Conservation (phyloP, 2,113 vertebrate species). For the Platysternon megacephalum region DNA sequence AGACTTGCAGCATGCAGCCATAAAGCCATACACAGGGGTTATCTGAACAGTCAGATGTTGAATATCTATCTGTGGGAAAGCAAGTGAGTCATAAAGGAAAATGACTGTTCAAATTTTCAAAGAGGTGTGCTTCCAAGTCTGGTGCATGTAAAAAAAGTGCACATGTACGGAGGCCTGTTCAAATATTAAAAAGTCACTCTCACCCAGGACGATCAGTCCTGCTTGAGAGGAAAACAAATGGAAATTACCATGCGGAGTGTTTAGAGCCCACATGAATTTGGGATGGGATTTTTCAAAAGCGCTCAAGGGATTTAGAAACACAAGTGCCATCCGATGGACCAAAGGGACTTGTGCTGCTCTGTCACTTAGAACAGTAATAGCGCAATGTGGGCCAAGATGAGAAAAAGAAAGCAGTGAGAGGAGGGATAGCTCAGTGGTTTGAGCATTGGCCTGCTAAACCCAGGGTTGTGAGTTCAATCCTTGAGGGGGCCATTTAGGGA, state of each 20-base stretch:
- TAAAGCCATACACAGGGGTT: not conserved
- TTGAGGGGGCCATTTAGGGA: too few relatives aligned
- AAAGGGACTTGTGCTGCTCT: not conserved
- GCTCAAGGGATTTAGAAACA: not conserved
- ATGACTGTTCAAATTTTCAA: not conserved
- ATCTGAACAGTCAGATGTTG: not conserved
- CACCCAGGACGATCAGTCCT: not conserved
- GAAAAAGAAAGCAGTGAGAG: not conserved
- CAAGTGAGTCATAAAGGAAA: slow-evolving; percentile 8
- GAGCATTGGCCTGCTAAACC: too few relatives aligned
- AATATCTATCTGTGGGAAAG: not conserved
- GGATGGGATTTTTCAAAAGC: not conserved
- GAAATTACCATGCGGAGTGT: not conserved
- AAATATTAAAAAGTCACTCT: not conserved
- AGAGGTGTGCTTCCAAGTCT: not conserved
- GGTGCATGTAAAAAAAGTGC: rapidly evolving
- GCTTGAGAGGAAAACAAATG: not conserved
- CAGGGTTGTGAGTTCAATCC: too few relatives aligned
- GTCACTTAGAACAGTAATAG: not conserved
- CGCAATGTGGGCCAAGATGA: not conserved
- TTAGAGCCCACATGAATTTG: not conserved
- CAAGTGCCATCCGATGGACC: not conserved
- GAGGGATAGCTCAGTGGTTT: too few relatives aligned
- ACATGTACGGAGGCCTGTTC: rapidly evolving
- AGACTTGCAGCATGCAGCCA: not conserved